Base-by-base conservation (phyloP, 1,140 invertebrate genomes). In the Ostrea edulis region DNA sequence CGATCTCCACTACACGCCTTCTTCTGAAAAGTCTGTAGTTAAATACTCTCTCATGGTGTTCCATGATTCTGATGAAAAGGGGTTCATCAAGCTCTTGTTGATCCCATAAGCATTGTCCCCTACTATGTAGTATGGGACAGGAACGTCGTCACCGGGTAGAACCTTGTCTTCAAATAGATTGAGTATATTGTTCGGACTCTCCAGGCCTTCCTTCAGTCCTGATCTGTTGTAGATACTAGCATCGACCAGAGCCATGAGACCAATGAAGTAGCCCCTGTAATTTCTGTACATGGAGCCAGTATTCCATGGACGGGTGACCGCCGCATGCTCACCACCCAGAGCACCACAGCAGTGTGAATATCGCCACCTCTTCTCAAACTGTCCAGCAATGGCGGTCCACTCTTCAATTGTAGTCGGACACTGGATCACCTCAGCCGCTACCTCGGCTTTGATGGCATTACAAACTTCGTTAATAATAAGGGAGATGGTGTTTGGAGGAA, bases 81-180 rank as follows among this genome's bases (percentile, higher is more conserved):
- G 90, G 35, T 90, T 89, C 86, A 93, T 90, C 71, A 96, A 82
- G 88, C 52, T 14, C 12, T 62, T 88, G 68, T 68, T 85, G 65
- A 87, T 85, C n/a, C 89, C 86, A 89, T 86, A 90, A 89, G 87
- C 82, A 90, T 90, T 89, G 84, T 84, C 86, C 17, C 68, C 82
- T 83, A 87, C 85, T 89, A 86, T 89, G 81, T 29, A 86, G 35
- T 86, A 89, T 85, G 87, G 81, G 54, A 90, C 51, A 88, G 86
- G 87, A 85, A 86, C 54, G 55, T 89, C 87, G 86, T 88, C 52
- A 87, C 85, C 71, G 86, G 86, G 88, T 85, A 89, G 8, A 85
- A 58, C 77, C 54, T 84, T n/a, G n/a, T n/a, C n/a, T n/a, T n/a
- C n/a, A n/a, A n/a, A n/a, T n/a, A 77, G 44, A 68, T 82, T 87